Evolutionary conservation across 1,140 invertebrate species (phyloP), one percentile per base, ranked within the genome.

Genomic region (Philopotamus ludificatus): DNA sequence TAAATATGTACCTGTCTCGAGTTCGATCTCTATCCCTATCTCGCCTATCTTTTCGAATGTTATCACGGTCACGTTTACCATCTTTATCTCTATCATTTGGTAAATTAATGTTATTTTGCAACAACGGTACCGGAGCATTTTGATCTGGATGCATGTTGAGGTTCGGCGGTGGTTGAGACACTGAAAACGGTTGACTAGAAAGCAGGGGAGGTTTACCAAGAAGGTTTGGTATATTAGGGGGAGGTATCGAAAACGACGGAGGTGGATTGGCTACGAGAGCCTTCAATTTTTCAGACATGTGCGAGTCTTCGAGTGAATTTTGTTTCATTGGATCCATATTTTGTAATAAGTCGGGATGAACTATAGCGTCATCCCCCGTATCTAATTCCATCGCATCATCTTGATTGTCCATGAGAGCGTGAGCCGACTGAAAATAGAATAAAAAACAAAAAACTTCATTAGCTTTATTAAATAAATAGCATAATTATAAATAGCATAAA

Each of bases 381-480:
- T 79, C 77, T 20, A 79, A 66, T 25, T 79, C 77, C 77, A 79
- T 79, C 2, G 75, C 74, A 55, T 79, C 77, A 47, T 78, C 77
- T 16, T 71, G 66, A 1, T 67, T 63, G 47, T 71, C 68, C 23
- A 63, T 3, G 0, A 55, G 9, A 18, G 64, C 51, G n/a, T 63
- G 20, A 18, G 45, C 23, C 53, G 44, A 63, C 71, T 71, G 60
- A 3, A 55, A 51, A 64, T 7, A 65, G 55, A 53, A 47, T 9
- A 55, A 67, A 12, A 15, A 21, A 34, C 21, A 53, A 21, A 41
- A n/a, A 18, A 57, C 21, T 57, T 1, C 3, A 57, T 20, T 18
- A n/a, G 28, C 28, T n/a, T 8, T 49, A 25, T 12, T 61, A 61
- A 47, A 47, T 63, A 25, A 47, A 51, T 63, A 25, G 47, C 12